Base-by-base conservation (phyloP, 2,888 invertebrate genomes). In the Hydroisotoma schaefferi region DNA sequence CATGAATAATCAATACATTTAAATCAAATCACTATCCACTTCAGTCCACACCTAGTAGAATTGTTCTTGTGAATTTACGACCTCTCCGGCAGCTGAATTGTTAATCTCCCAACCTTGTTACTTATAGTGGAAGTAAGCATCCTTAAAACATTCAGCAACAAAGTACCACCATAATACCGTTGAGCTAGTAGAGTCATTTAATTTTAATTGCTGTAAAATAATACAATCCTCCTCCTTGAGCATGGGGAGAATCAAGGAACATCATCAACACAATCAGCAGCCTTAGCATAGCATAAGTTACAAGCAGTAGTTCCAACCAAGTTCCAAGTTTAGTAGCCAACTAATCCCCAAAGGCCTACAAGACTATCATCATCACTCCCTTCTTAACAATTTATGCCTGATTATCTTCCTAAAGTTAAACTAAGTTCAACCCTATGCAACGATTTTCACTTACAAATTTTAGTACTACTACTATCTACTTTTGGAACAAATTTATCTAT, bases 321-420 rank as follows among this genome's bases (percentile, higher is more conserved):
- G n/a, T n/a, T n/a, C n/a, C n/a, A n/a, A n/a, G n/a, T n/a, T n/a
- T n/a, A n/a, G n/a, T n/a, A 15, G 20, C 12, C 6, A 25, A 20
- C 3, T 52, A 52, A 52, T 52, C 52, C 52, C 52, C 52, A 52
- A 52, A 33, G 52, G 52, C 37, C 52, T 52, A 52, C 52, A 52
- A 52, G 18, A 52, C 37, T 37, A 52, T 52, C 52, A 52, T 52
- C 52, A 52, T 28, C 28, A 22, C 33, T 22, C 52, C 52, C 37
- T 52, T 23, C 23, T 52, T 33, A 52, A 52, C 37, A 52, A 52
- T 29, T 52, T 52, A 52, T 52, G 37, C 18, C 28, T 52, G 52
- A 52, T 52, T 52, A 52, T 29, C 48, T 23, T 46, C 46, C 23
- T 46, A 23, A 12, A 46, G 12, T 18, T 23, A 23, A 23, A 25